Base-by-base conservation (phyloP, 2,113 vertebrate species). In the Anarrhichthys ocellatus region DNA sequence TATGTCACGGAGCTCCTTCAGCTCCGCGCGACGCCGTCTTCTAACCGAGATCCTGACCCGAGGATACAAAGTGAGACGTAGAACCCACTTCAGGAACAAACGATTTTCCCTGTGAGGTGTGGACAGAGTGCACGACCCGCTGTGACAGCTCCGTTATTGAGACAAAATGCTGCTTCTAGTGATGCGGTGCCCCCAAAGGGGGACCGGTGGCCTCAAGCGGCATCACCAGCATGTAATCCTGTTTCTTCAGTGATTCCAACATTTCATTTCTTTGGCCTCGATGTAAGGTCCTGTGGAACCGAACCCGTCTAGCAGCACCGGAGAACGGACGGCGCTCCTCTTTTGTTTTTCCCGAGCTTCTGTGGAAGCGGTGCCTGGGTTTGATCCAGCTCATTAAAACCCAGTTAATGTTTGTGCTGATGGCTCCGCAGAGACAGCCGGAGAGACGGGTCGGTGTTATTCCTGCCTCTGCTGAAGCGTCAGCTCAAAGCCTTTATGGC, bases 331-430 rank as follows among this genome's bases (percentile, higher is more conserved):
- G 56, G 38, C 1, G 32, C 78, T 81, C 63, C 73, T 29, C 72
- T 80, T 85, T 80, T 76, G 82, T 48, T 18, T 48, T 5, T 1
- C 71, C 81, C 22, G 74, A 76, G 80, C 84, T 84, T 78, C 84
- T 48, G 78, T 84, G 56, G 85, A 83, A 84, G 78, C 78, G 44
- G 50, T 76, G 63, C 52, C 68, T 87, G 88, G 89, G 54, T 82
- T 87, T 73, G 86, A 89, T 92, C 93, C 91, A 91, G 88, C 91
- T 93, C 89, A 94, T 93, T 93, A 92, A 91, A 88, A 87, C 73
- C 83, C 79, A 88, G 88, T 89, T 91, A 91, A 91, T 92, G 89
- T 92, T 92, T 90, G 86, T 48, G 75, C 90, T 88, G 88, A 91
- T 91, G 91, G 88, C 85, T 90, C 92, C 84, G 17, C 83, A 74